Evolutionary conservation across 1,140 invertebrate species (phyloP), one percentile per base, ranked within the genome.

Genomic region (Drosophila subpulchrella): DNA sequence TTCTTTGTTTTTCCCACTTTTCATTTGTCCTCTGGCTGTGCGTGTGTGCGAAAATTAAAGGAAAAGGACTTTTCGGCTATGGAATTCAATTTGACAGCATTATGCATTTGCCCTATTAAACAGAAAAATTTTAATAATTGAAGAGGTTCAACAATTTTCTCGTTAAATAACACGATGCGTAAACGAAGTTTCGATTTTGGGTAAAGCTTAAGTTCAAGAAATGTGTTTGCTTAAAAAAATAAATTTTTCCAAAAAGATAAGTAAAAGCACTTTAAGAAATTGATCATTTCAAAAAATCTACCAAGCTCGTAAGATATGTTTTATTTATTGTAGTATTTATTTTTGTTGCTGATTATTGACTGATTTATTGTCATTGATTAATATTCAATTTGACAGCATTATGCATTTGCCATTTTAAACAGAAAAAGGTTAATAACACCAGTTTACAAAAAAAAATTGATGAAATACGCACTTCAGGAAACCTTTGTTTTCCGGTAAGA

Each of bases 61-160:
- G 44, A 50, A 71, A 71, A 72, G 58, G 36, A 42, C 53, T 72
- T 71, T 71, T 48, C 36, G 46, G 36, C 36, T 34, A 20, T 71
- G 66, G 65, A 71, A 71, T 70, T 50, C 44, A 70, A 48, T 58
- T 71, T 71, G 53, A 48, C 44, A 38, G 36, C 39, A 58, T 48
- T 70, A 57, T 56, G 20, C 39, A 56, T 48, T 41, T 71, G 12
- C 6, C 34, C 34, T 24, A 34, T 47, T 13, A 47, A 24, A 30
- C 27, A 15, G 36, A n/a, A 48, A 41, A 66, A 66, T 48, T 27
- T 20, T n/a, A 36, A 32, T 63, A 32, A 62, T 46, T 41, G 12
- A 7, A 38, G 32, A 47, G 20, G 32, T 41, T 38, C 46, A 8
- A 24, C n/a, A 8, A 65, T 48, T 30, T 63, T 30, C 11, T 11